Evolutionary conservation across 2,113 vertebrate species (phyloP).

Genomic region (Hepsetus odoe): DNA sequence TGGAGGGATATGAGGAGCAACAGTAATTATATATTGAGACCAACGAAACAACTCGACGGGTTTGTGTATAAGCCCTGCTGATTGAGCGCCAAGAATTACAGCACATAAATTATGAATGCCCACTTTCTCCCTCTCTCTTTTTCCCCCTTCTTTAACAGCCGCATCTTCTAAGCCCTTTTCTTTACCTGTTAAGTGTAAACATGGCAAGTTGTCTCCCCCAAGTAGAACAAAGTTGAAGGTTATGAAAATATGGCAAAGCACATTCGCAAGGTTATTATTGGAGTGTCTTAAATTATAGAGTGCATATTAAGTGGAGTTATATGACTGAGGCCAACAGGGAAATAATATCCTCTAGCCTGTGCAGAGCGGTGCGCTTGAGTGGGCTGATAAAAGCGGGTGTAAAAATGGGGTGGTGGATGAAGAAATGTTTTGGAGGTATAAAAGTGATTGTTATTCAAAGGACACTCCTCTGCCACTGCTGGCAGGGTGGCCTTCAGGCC

Average conservation of each 20-base stretch:
- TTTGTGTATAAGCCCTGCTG: constrained; percentile 72
- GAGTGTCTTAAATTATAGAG: constrained; percentile 80
- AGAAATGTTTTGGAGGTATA: constrained; percentile 80
- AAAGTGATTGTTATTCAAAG: constrained; percentile 82
- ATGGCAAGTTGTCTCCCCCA: constrained; percentile 66
- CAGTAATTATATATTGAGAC: constrained; percentile 79
- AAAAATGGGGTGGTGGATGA: constrained; percentile 77
- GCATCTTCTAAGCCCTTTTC: constrained; percentile 10
- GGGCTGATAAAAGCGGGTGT: constrained; percentile 78
- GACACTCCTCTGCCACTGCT: constrained; percentile 68
- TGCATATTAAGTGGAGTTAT: constrained; percentile 82
- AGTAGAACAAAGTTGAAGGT: constrained; percentile 81
- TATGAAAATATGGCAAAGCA: constrained; percentile 72
- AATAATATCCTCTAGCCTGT: constrained; percentile 81
- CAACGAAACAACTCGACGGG: constrained; percentile 71
- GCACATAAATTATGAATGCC: constrained; percentile 73
- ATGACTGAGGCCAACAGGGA: constrained; percentile 78
- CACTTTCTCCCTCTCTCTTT: background rate
- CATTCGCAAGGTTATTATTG: constrained; percentile 74
- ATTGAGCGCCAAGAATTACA: constrained; percentile 72
- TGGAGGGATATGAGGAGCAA: constrained; percentile 76
- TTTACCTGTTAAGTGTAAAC: constrained; percentile 69
- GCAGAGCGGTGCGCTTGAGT: constrained; percentile 74
- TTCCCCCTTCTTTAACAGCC: background rate
- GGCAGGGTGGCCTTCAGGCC: constrained; percentile 71